phyloP scores from a whole-genome alignment of 2,888 invertebrate genomes.

The Anodontia alba region DNA sequence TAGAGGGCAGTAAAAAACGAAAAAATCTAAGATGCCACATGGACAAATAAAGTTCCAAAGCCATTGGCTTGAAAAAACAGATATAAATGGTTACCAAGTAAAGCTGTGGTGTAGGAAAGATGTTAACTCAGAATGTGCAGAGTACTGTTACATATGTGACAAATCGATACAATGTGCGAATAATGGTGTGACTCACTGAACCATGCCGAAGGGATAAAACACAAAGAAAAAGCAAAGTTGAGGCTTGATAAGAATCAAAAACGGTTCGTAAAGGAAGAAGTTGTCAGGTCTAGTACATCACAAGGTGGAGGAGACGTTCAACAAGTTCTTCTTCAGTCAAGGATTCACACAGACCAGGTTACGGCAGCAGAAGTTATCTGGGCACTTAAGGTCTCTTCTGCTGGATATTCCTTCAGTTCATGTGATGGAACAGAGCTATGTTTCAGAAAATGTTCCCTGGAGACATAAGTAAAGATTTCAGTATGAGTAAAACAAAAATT shows the following conservation, averaged over 20 bases:
- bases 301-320: not conserved
- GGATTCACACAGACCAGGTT: not conserved
- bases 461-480: conserved; percentile 19
- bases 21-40: not conserved
- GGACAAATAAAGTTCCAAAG: not conserved
- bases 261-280: not conserved
- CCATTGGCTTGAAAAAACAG: not conserved
- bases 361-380: not conserved
- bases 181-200: not conserved
- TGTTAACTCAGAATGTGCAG: not conserved
- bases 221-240: not conserved
- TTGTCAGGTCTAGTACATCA: not conserved
- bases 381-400: not conserved
- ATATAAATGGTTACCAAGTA: not conserved
- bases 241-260: not conserved
- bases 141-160: not conserved
- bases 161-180: not conserved
- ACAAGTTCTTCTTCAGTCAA: not conserved
- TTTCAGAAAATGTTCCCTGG: conserved; percentile 28
- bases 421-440: conserved; percentile 13
- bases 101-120: conserved; percentile 1
- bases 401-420: conserved; percentile 3
- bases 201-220: not conserved
- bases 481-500: conserved; percentile 29
- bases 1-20: too few relatives aligned